A percentile compares a stretch with the other conserved stretches of the same genome.
These are phyloP conservation scores for Tympanoctomys barrerae DNA, from an alignment of 2,797 vertebrate species.

Conservation along the genomic window DNA sequence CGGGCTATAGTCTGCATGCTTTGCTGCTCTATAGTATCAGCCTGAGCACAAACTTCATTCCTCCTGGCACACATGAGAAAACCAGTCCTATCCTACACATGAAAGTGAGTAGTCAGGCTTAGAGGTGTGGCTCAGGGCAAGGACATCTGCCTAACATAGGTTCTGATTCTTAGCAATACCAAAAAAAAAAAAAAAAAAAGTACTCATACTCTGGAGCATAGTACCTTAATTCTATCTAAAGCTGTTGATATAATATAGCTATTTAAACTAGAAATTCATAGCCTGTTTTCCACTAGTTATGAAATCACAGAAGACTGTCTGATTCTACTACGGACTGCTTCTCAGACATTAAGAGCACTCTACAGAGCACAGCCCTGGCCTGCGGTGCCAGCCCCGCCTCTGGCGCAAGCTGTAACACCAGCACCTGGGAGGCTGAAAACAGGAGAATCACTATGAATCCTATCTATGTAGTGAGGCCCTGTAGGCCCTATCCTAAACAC, in stretches of 20 bases:
- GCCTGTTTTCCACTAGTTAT: background rate
- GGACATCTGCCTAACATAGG: background rate
- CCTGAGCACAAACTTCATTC: background rate
- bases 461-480: too few species aligned
- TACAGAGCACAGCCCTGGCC: too few species aligned
- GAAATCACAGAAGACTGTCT: background rate
- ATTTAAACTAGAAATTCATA: conserved; percentile 30
- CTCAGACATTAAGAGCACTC: background rate
- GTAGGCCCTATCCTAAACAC: too few species aligned
- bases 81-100: background rate
- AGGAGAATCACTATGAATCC: too few species aligned
- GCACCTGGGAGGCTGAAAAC: too few species aligned
- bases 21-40: background rate
- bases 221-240: background rate
- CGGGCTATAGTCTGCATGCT: background rate
- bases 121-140: background rate
- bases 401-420: too few species aligned
- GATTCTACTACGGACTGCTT: background rate
- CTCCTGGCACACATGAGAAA: background rate
- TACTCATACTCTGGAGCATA: background rate
- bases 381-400: too few species aligned
- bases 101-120: background rate
- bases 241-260: background rate
- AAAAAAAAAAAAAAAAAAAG: background rate
- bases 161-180: background rate